A percentile compares a stretch with the other conserved stretches of the same genome.
Conservation (phyloP, 2,113 vertebrate genomes). For the Anhinga anhinga region DNA sequence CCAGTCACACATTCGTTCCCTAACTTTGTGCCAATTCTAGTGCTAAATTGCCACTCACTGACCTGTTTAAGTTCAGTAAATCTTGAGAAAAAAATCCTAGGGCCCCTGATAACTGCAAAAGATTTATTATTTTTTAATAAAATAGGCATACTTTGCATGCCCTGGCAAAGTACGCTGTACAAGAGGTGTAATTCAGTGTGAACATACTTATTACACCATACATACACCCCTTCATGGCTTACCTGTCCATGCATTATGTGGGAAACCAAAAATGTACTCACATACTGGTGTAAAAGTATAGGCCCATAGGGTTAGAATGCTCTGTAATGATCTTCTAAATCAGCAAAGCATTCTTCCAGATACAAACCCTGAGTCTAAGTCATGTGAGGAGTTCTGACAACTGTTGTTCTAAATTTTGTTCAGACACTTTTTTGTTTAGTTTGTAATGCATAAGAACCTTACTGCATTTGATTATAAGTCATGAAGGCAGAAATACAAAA, state of each 20-base stretch:
- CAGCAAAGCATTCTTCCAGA: not conserved
- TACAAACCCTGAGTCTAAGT: not conserved
- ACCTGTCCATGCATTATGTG: not conserved
- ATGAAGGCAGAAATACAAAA: not conserved
- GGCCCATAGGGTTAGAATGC: not conserved
- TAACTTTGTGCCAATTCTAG: not conserved
- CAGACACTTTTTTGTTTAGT: not conserved
- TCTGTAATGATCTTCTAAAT: not conserved
- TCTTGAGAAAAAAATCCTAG: not conserved
- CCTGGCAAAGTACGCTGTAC: not conserved
- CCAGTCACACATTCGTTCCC: not conserved
- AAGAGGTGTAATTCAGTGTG: not conserved
- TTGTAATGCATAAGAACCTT: not conserved
- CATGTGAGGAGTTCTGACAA: not conserved
- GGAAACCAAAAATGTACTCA: not conserved
- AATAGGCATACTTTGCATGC: not conserved
- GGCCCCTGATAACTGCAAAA: not conserved
- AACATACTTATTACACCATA: not conserved
- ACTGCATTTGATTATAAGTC: not conserved
- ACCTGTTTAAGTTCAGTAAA: not conserved
- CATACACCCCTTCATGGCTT: rapidly evolving
- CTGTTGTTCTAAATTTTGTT: not conserved
- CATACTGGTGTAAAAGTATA: not conserved
- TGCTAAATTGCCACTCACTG: not conserved
- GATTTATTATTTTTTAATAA: not conserved